Evolutionary conservation across 1,140 invertebrate genomes (phyloP), one percentile per base, ranked within the genome.

Genomic region (Zaprionus ghesquierei): DNA sequence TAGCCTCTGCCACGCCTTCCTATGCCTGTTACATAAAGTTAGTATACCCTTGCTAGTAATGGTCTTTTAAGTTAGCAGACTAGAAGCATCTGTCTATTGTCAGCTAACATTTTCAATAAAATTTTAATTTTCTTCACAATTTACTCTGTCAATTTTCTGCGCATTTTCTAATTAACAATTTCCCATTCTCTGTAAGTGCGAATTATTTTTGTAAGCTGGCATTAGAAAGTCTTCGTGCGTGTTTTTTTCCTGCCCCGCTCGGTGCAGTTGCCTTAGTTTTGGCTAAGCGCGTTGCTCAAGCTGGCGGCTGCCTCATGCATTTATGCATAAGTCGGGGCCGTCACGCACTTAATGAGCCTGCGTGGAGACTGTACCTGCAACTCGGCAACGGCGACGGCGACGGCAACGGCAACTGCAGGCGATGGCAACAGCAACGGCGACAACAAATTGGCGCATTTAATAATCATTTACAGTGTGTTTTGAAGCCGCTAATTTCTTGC

Each of bases 391-490:
- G 56, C 56, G 15, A 41, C 35, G 46, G 55, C 59, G 41, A 46
- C 41, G 73, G 74, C 60, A 50, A 72, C 49, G 29, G 59, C 73
- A 31, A 68, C 49, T 38, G 50, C 29, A 31, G 29, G 59, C 73
- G 38, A 68, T 35, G 51, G 50, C 29, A 31, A 33, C 60, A 46
- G 50, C 35, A 50, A 18, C 41, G 41, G 53, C 59, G 66, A 53
- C 81, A 89, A 82, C 82, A 87, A 87, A 87, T 87, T 87, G 82
- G 75, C 82, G 82, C 84, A 75, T 87, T 87, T 87, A 87, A 87
- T 87, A 89, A 89, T 82, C 77, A 79, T 82, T 89, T 79, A 84
- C 84, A 66, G 74, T 81, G 71, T 78, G 72, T 79, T 77, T 82
- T 89, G 66, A 53, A 61, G 84, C 60, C 58, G 64, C 71, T 86